These are phyloP conservation scores for Drosophila equinoxialis DNA, from an alignment of 1,140 invertebrate species.

Conservation along the genomic window DNA sequence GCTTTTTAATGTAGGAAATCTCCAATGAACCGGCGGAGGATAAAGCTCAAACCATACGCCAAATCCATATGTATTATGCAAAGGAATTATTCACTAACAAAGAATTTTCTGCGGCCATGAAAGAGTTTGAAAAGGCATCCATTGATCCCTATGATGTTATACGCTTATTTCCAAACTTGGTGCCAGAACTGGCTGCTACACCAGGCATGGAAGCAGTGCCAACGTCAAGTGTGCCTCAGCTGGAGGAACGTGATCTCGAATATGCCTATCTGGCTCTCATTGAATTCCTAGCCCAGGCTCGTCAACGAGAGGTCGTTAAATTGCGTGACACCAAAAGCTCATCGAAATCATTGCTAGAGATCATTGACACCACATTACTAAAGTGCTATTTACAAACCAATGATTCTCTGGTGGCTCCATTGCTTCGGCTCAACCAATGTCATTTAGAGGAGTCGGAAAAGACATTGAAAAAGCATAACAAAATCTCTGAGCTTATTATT, in stretches of 20 bases:
- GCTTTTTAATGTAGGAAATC: constrained; percentile 86
- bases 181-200: constrained; percentile 85
- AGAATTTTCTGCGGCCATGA: constrained; percentile 94
- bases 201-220: constrained; percentile 84
- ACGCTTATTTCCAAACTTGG: constrained; percentile 94
- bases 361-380: constrained; percentile 97
- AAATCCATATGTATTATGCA: constrained; percentile 95
- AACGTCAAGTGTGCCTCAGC: constrained; percentile 83
- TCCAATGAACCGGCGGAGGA: constrained; percentile 92
- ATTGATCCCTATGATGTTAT: constrained; percentile 98
- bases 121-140: constrained; percentile 93
- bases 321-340: constrained; percentile 61
- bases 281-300: constrained; percentile 93
- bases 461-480: constrained; percentile 92
- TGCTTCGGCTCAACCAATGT: constrained; percentile 97
- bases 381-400: constrained; percentile 99
- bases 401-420: constrained; percentile 94
- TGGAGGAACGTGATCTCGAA: constrained; percentile 94
- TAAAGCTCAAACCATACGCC: constrained; percentile 90
- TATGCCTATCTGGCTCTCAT: constrained; percentile 94
- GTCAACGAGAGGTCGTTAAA: constrained; percentile 84
- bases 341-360: constrained; percentile 90
- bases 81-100: constrained; percentile 95
- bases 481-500: constrained; percentile 97
- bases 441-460: constrained; percentile 97